Evolutionary conservation across 2,888 invertebrate species (phyloP).

Genomic region (Eupsilia transversa): DNA sequence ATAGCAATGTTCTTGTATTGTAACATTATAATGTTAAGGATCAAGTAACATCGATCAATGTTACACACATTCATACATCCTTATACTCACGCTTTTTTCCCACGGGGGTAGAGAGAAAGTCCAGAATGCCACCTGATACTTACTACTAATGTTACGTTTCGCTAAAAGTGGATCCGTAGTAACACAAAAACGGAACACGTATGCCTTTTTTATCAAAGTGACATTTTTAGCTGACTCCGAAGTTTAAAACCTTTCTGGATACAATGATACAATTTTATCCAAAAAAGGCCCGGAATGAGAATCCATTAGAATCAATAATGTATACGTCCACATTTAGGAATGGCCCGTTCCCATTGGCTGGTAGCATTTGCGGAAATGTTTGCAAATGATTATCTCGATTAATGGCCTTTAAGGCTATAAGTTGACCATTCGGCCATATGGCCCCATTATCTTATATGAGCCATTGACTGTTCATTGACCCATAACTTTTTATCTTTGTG

Average conservation of each 20-base stretch:
- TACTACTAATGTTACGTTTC: background rate
- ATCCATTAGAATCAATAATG: slow-evolving; percentile 50
- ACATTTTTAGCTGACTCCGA: background rate
- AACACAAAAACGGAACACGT: slow-evolving; percentile 1
- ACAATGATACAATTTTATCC: slow-evolving; percentile 19
- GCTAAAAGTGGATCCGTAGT: background rate
- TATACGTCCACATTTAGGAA: slow-evolving; percentile 30
- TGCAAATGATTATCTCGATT: slow-evolving; percentile 59
- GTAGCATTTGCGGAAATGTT: slow-evolving; percentile 45
- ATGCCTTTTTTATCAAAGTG: slow-evolving; percentile 10
- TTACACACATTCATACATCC: too few species aligned
- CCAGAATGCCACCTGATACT: too few species aligned
- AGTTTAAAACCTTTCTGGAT: slow-evolving; percentile 18
- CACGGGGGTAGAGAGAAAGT: too few species aligned
- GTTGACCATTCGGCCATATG: slow-evolving; percentile 58
- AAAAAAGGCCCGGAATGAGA: slow-evolving; percentile 22
- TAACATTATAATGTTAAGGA: background rate
- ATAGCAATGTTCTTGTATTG: background rate
- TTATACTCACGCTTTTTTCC: too few species aligned
- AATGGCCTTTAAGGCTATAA: slow-evolving; percentile 49
- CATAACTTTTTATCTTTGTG: slow-evolving; percentile 52
- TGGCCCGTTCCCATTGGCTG: slow-evolving; percentile 15
- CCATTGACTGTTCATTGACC: slow-evolving; percentile 46
- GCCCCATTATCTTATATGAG: slow-evolving; percentile 60
- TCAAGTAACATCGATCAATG: too few species aligned